Base-by-base conservation (phyloP, 1,140 invertebrate genomes). In the Drosophila tani region DNA sequence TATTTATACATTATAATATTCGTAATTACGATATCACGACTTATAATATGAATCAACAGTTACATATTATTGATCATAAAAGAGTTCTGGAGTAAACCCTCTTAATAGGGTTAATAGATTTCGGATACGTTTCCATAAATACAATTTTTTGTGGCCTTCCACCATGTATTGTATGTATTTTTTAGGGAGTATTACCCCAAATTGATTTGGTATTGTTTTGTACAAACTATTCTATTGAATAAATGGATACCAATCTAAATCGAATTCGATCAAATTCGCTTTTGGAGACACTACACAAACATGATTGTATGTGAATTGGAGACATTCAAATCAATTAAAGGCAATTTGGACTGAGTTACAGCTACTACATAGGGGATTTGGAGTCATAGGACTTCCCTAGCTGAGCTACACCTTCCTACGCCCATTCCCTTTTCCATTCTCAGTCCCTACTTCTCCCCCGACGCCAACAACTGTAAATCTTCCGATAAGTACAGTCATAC, bases 401-500 rank as follows among this genome's bases (percentile, higher is more conserved):
- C 17, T 0, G 19, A 53, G 29, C 27, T 51, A 51, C 29, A 17
- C 27, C 29, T 32, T 38, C 19, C 14, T 14, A 32, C 14, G 32
- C 69, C 27, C 45, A 53, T 14, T 14, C 24, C 32, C 21, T 0
- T 14, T 29, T 14, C 51, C 38, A 46, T 46, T 65, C 29, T 3
- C 32, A 35, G 3, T 35, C n/a, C 35, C 24, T 21, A 29, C 19
- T 14, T 21, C 6, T 59, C 55, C 46, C 53, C 14, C 3, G 45
- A 57, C 38, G 47, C 19, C 65, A 41, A 45, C 43, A 71, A 73
- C 38, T 50, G 59, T 64, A 79, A 64, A 64, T 68, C 63, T 55
- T 69, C 21, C 14, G n/a, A 57, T 43, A 81, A 83, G 85, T 90
- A 90, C 85, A 90, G 85, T 90, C 79, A 65, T 56, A 71, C 65